A percentile compares a stretch with the other conserved stretches of the same genome.
These are phyloP conservation scores for Calidris pugnax DNA, from an alignment of 2,113 vertebrate genomes.

Conservation along the genomic window DNA sequence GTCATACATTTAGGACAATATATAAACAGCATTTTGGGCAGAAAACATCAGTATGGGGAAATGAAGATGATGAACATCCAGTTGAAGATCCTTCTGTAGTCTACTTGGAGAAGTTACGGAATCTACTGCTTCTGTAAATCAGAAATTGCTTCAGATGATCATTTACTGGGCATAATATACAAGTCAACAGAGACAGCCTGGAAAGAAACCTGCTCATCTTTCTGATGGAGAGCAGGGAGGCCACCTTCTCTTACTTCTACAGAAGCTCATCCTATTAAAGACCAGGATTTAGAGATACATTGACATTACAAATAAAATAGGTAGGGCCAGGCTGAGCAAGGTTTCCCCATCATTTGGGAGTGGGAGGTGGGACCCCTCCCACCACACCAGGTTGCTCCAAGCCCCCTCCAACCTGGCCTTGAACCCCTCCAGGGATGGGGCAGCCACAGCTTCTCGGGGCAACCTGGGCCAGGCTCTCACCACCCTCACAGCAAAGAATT, in stretches of 20 bases:
- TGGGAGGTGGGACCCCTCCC: too few species aligned
- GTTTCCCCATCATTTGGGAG: not conserved
- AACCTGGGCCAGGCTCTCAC: too few species aligned
- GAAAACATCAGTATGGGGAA: not conserved
- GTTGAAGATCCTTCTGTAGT: not conserved
- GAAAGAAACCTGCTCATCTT: not conserved
- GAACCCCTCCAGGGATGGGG: too few species aligned
- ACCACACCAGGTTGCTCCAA: too few species aligned
- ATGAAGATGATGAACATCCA: not conserved
- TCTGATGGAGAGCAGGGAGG: not conserved
- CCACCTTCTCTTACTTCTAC: not conserved
- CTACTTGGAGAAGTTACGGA: not conserved
- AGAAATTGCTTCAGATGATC: not conserved
- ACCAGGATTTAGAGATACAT: not conserved
- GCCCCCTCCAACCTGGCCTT: too few species aligned
- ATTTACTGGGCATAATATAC: too few species aligned
- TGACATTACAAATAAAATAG: not conserved
- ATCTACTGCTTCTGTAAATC: not conserved
- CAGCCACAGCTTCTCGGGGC: too few species aligned
- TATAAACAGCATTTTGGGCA: not conserved
- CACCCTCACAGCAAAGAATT: too few species aligned
- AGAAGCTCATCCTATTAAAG: not conserved
- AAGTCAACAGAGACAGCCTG: not conserved
- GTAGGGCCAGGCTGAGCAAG: not conserved
- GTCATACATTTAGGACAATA: not conserved